phyloP scores from a whole-genome alignment of 2,888 invertebrate species.

The Philaethria dido region DNA sequence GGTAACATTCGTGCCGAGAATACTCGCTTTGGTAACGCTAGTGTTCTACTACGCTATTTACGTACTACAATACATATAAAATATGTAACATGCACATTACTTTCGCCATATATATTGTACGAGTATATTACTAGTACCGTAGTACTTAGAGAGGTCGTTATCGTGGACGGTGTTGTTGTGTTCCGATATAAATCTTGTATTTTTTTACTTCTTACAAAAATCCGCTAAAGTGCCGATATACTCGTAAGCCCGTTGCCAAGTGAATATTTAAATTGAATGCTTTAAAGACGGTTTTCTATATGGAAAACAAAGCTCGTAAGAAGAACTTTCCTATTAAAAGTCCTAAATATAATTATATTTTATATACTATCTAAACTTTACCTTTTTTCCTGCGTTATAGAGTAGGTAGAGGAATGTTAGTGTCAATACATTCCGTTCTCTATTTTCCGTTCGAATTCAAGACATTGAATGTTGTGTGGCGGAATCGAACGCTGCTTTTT shows the following conservation, averaged over 20 bases:
- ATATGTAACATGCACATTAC: not conserved
- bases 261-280: not conserved
- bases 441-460: too few relatives aligned
- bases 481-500: too few relatives aligned
- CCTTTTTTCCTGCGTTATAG: not conserved
- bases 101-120: too few relatives aligned
- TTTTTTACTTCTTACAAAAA: not conserved
- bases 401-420: not conserved
- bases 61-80: not conserved
- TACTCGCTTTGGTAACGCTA: too few relatives aligned
- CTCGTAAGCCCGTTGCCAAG: too few relatives aligned
- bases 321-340: too few relatives aligned
- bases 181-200: not conserved
- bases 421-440: not conserved
- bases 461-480: too few relatives aligned
- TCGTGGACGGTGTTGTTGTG: not conserved
- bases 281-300: too few relatives aligned
- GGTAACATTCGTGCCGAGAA: too few relatives aligned
- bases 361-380: not conserved
- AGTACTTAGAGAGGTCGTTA: not conserved
- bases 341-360: too few relatives aligned
- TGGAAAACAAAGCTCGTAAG: too few relatives aligned
- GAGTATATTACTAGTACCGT: not conserved
- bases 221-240: not conserved
- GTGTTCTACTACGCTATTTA: not conserved